Evolutionary conservation across 2,113 vertebrate species (phyloP), one percentile per base, ranked within the genome.

Genomic region (Channa maculata): DNA sequence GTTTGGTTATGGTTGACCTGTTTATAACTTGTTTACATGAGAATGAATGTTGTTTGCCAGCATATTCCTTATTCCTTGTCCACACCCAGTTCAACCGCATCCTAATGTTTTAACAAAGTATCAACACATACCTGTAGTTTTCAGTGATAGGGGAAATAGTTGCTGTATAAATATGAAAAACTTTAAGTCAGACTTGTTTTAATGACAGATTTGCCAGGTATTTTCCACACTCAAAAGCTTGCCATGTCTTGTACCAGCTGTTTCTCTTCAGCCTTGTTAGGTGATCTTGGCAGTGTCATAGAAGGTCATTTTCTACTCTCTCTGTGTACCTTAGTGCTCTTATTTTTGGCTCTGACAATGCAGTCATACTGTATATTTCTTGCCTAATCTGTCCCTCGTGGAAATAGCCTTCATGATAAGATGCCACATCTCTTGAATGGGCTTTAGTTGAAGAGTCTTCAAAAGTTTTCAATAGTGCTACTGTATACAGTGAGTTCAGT

Each of bases 401-500:
- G 52, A 88, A 85, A 66, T 49, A 58, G 7, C 11, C 71, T 84
- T 88, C 34, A 3, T 77, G 79, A 85, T 77, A 72, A 82, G 61
- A 61, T 67, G 60, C 48, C 71, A 62, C 65, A 61, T 70, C 43
- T 68, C 53, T 76, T 82, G 45, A 76, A 77, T 74, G 36, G 44
- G 65, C 53, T 80, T 55, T 41, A 43, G 55, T 11, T 36, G 24
- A 80, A 62, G 58, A 57, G 58, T 59, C 58, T 57, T 65, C 15
- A 36, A 65, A 41, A 24, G 46, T 72, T 75, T 83, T 88, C 82
- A 88, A 82, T 85, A 76, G 75, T 57, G n/a, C 64, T 49, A 79
- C 84, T 87, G 73, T 86, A 59, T 63, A 67, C 2, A 3, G 14
- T 5, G 65, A 72, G 84, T 90, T 91, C 87, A 89, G 63, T 7